Conservation (phyloP, 2,113 vertebrate species). For the Caretta caretta region DNA sequence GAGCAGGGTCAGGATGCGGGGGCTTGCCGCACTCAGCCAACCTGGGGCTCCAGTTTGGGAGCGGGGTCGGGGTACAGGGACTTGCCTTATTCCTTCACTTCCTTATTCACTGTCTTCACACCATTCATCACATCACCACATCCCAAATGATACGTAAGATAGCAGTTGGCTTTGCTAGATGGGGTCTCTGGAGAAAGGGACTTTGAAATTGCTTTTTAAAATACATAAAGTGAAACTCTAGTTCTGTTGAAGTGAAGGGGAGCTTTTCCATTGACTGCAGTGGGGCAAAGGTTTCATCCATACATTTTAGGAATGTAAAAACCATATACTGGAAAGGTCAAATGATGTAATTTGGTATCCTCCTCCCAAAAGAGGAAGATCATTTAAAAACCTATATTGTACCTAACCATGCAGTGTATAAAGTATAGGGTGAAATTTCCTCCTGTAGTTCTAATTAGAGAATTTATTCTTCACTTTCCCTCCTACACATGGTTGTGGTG, state of each 20-base stretch:
- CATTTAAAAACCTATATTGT: not conserved
- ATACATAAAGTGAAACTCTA: not conserved
- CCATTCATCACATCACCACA: too few species aligned
- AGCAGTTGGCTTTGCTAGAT: not conserved
- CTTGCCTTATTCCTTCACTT: too few species aligned
- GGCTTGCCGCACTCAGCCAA: too few species aligned
- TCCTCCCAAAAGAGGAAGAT: fast-evolving
- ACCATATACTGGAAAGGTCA: not conserved
- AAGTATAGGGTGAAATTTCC: not conserved
- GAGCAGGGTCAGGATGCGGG: too few species aligned
- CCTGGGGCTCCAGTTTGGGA: too few species aligned
- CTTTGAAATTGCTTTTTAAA: not conserved
- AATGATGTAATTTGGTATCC: not conserved
- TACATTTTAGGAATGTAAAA: not conserved
- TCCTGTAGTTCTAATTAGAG: not conserved
- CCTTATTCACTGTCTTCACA: too few species aligned
- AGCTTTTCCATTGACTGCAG: not conserved
- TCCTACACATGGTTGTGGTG: fast-evolving
- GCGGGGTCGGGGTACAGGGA: too few species aligned
- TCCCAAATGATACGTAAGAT: not conserved
- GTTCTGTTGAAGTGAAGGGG: not conserved
- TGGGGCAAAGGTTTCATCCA: not conserved
- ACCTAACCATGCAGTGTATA: not conserved
- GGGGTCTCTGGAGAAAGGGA: not conserved
- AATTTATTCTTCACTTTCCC: not conserved